Base-by-base conservation (phyloP, 2,797 vertebrate genomes). In the Takifugu ocellatus region DNA sequence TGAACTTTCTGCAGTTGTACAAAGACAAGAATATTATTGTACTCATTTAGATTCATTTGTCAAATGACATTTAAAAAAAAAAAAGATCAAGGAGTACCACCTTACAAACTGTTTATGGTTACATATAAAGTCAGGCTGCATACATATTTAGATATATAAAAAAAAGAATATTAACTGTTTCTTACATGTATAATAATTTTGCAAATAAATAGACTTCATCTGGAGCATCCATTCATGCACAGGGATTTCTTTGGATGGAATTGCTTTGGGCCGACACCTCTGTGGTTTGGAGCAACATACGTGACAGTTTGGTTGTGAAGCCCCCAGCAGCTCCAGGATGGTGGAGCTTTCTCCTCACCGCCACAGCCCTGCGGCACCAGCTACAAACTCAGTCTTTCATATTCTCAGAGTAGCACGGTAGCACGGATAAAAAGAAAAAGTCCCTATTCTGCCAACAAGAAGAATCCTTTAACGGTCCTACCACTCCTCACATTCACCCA, bases 151-250 rank as follows among this genome's bases (percentile, higher is more conserved):
- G 1, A 61, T 55, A 65, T 56, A 51, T 58, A 65, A 58, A 64
- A 60, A 53, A 65, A 57, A 63, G 6, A 68, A 70, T 39, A 61
- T 56, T 49, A 51, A 61, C 31, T 26, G 10, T 48, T 21, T 48
- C 21, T 63, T 63, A 67, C 0, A 12, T 54, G 25, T 68, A 59
- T 51, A 70, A 75, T 43, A 59, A 70, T 46, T 58, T 52, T 49
- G 62, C 61, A 79, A 84, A 87, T 86, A 85, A 84, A 87, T 77
- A 85, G 55, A 61, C 54, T 65, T 67, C 21, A 64, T 62, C 51
- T 66, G 33, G 56, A 73, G 61, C 49, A 60, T 75, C 60, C 59
- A 68, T 76, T 76, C 70, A 78, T 73, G 67, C 77, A 74, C 51
- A 65, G 69, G 44, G 21, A 21, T 54, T 56, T 65, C 58, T 74